These are phyloP conservation scores for Chrysemys picta DNA, from an alignment of 2,113 vertebrate genomes.

Conservation along the genomic window DNA sequence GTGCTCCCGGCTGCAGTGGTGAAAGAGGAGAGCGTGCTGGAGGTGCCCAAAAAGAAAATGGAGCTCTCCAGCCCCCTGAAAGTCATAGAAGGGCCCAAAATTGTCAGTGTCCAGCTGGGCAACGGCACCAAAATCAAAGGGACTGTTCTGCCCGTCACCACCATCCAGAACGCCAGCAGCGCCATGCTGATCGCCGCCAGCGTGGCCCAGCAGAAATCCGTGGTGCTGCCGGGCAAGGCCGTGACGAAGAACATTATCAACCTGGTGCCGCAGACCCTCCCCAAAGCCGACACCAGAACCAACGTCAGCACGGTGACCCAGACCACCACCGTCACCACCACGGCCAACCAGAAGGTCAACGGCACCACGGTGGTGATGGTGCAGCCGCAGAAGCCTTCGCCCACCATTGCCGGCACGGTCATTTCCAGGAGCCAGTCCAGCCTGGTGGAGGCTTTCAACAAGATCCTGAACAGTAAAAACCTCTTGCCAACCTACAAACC, in stretches of 20 bases:
- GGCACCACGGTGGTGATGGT: constrained; percentile 78
- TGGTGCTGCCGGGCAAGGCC: constrained; percentile 74
- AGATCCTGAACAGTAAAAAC: constrained; percentile 97
- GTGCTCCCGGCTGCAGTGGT: fast-evolving
- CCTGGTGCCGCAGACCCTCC: constrained; percentile 79
- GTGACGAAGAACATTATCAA: constrained; percentile 81
- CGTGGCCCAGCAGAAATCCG: constrained; percentile 84
- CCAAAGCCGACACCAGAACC: constrained; percentile 66
- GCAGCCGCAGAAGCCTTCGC: constrained; percentile 76
- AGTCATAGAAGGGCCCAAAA: constrained; percentile 69
- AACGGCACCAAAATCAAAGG: constrained; percentile 84
- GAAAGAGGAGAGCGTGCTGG: background rate
- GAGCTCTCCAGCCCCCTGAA: constrained; percentile 59
- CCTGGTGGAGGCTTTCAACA: constrained; percentile 96
- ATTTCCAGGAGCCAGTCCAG: constrained; percentile 94
- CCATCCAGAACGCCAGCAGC: constrained; percentile 91
- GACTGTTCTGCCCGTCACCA: constrained; percentile 86
- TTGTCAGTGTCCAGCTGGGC: constrained; percentile 78
- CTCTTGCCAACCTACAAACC: constrained; percentile 92
- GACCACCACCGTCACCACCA: constrained; percentile 68
- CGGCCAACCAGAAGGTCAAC: constrained; percentile 80
- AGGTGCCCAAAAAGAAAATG: background rate
- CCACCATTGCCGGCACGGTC: constrained; percentile 82
- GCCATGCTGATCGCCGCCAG: constrained; percentile 90
- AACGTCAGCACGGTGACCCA: constrained; percentile 68